phyloP scores from a whole-genome alignment of 37 sponge, comb jelly and placozoan species.

The Spongilla lacustris region DNA sequence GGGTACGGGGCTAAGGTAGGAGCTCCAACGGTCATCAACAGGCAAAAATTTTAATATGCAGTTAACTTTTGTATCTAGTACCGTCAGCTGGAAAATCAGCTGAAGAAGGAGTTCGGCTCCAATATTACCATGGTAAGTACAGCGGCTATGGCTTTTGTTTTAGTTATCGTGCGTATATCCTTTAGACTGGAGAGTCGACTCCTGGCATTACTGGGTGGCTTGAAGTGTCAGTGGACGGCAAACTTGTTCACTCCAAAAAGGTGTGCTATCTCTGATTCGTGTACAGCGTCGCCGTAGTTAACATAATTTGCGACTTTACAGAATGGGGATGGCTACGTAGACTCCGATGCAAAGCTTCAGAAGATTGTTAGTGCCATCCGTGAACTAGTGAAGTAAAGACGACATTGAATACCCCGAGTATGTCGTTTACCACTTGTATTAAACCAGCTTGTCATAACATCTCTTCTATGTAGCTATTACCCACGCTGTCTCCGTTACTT shows the following conservation, averaged over 20 bases:
- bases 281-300: background rate
- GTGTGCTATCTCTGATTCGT: slow-evolving; percentile 7
- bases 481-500: background rate
- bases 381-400: slow-evolving; percentile 47
- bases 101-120: background rate
- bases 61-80: background rate
- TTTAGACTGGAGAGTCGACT: slow-evolving; percentile 25
- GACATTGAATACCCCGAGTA: background rate
- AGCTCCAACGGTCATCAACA: background rate
- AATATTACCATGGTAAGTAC: background rate
- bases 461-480: background rate
- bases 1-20: slow-evolving; percentile 81
- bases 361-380: slow-evolving; percentile 72
- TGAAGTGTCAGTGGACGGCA: slow-evolving; percentile 71
- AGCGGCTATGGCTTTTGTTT: background rate
- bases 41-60: too few relatives aligned
- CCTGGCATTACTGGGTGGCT: slow-evolving; percentile 76
- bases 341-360: slow-evolving; percentile 69
- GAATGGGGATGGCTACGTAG: slow-evolving; percentile 61
- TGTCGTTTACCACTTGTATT: background rate
- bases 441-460: background rate
- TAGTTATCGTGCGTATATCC: background rate
- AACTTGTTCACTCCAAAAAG: slow-evolving; percentile 83
- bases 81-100: background rate
- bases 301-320: background rate